Conservation (phyloP, 2,797 vertebrate genomes). For the Coccyzus lansbergi region DNA sequence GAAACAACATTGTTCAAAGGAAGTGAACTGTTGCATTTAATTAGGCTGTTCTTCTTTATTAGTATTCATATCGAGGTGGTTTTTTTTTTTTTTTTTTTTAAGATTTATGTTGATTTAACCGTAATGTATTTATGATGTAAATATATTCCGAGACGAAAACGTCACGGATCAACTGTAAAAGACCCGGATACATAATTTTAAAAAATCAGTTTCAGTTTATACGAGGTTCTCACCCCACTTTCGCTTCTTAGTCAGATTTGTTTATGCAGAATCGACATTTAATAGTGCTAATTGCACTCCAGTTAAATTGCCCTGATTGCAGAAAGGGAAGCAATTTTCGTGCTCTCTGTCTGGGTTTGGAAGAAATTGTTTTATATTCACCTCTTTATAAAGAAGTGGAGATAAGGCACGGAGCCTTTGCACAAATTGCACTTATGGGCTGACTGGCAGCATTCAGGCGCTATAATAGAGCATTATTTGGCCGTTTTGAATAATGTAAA, state of each 20-base stretch:
- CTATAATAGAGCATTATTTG: conserved; percentile 99
- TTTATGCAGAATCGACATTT: conserved; percentile 96
- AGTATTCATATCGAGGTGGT: conserved; percentile 69
- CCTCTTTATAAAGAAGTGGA: conserved; percentile 93
- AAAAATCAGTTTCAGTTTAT: conserved; percentile 86
- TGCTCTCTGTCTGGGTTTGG: conserved; percentile 90
- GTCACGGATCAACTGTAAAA: conserved; percentile 84
- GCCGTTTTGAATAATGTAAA: conserved; percentile 98
- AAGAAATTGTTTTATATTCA: conserved; percentile 99
- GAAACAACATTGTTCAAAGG: conserved; percentile 78
- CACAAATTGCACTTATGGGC: conserved; percentile 96
- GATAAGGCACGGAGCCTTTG: conserved; percentile 91
- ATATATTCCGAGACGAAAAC: conserved; percentile 83
- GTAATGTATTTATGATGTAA: conserved; percentile 81
- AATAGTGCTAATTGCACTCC: conserved; percentile 96
- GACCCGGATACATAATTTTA: conserved; percentile 83
- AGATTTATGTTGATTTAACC: conserved; percentile 76
- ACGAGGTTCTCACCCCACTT: conserved; percentile 85
- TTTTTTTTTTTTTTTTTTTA: conserved; percentile 31
- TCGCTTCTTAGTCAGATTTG: conserved; percentile 91
- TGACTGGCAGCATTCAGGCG: conserved; percentile 97
- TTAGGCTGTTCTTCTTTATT: conserved; percentile 79
- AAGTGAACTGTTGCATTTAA: conserved; percentile 80
- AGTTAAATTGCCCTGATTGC: conserved; percentile 98
- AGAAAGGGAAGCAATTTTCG: conserved; percentile 96